Evolutionary conservation across 2,797 vertebrate species (phyloP), one percentile per base, ranked within the genome.

Genomic region (Betta splendens): DNA sequence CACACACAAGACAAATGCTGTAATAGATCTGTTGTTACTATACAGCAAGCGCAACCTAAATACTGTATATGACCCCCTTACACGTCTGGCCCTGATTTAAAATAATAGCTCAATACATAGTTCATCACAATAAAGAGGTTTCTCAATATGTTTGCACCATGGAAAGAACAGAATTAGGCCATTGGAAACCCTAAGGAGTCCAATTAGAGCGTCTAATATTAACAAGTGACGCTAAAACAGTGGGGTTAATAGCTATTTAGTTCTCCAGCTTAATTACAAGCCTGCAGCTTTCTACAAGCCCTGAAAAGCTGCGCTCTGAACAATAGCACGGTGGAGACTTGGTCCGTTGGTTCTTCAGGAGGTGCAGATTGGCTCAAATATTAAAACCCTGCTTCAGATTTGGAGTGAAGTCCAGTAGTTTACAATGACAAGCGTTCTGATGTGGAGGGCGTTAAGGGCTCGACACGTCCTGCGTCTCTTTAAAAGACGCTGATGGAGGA

Each of bases 141-240:
- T 29, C 55, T 68, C 47, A 40, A 45, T 83, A 75, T 71, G n/a
- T n/a, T n/a, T n/a, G n/a, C n/a, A n/a, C 33, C 48, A 48, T 39
- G 29, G 58, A 75, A 63, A 38, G 71, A 79, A 80, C 77, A 85
- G 72, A 91, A 91, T 59, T 79, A 81, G 84, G 86, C 64, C 86
- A 87, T n/a, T 38, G 67, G 81, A 75, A 62, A 70, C 75, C 79
- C 72, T 16, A 47, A 79, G 72, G 77, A 80, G 79, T 69, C 77
- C 72, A 86, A 88, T 89, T 86, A 90, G 87, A 72, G 64, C 47
- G 62, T 76, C 71, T 85, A 88, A 89, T 88, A 87, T 91, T 90
- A 88, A 85, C 66, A 59, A 36, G 50, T 61, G 83, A 69, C 69
- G 69, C 72, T 77, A 63, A 73, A 87, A 85, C 82, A 54, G 38